These are phyloP conservation scores for Stegodyphus mimosarum DNA, from an alignment of 1,140 invertebrate genomes.

Conservation along the genomic window DNA sequence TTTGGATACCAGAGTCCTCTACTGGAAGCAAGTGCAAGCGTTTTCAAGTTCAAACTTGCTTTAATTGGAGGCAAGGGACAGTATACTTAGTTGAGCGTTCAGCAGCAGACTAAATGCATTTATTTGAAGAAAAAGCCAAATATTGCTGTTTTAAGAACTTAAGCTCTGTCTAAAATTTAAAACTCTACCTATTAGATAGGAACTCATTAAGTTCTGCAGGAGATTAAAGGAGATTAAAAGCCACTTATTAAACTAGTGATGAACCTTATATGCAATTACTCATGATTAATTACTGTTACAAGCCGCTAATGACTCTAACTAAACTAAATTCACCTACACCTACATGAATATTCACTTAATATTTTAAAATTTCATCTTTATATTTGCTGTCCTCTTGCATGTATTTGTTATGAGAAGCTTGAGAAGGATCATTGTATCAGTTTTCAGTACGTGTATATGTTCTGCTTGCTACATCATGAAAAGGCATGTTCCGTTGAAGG, in stretches of 20 bases:
- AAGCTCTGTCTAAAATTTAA: not conserved
- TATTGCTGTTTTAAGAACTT: not conserved
- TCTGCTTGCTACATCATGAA: no score
- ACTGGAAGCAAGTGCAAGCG: no score
- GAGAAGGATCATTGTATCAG: no score
- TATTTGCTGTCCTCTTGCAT: slow-evolving; percentile 40
- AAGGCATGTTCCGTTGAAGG: no score
- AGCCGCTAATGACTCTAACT: slow-evolving; percentile 3
- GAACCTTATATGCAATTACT: not conserved
- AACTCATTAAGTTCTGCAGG: not conserved
- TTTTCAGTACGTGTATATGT: no score
- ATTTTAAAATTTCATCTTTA: slow-evolving; percentile 38
- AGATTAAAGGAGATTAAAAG: not conserved
- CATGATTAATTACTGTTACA: no score
- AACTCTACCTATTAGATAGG: no score
- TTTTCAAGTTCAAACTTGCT: no score
- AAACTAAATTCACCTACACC: slow-evolving; percentile 43
- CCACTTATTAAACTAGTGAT: slow-evolving; percentile 3
- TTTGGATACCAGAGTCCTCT: no score
- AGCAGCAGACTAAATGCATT: not conserved
- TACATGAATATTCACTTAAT: slow-evolving; percentile 12
- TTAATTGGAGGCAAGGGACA: no score
- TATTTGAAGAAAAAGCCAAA: not conserved
- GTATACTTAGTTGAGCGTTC: no score
- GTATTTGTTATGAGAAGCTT: no score